Evolutionary conservation across 2,797 vertebrate species (phyloP).

Genomic region (Hypotaenidia okinawae): DNA sequence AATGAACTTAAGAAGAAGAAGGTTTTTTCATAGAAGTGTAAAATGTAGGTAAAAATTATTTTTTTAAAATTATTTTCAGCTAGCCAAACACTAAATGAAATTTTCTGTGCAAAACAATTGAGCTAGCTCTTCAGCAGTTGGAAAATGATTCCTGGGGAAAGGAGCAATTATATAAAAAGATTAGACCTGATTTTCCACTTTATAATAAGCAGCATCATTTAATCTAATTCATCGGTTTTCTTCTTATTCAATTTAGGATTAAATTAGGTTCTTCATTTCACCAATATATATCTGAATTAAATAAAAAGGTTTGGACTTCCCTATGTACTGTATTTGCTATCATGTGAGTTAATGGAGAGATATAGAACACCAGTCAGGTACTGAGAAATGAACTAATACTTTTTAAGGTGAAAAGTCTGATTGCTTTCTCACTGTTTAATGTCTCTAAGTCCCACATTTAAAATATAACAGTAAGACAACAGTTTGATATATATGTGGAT

Average conservation of each 20-base stretch:
- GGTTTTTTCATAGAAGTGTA: neutral
- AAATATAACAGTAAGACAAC: neutral
- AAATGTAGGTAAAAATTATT: neutral
- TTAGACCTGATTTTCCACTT: neutral
- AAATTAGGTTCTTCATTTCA: conserved; percentile 13
- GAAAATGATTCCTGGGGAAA: neutral
- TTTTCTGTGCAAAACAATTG: neutral
- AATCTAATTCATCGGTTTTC: neutral
- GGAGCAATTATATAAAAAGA: neutral
- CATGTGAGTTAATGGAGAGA: neutral
- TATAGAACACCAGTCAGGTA: neutral
- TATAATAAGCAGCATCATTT: neutral
- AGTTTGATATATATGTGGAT: neutral
- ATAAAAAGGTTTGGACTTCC: neutral
- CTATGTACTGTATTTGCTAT: neutral
- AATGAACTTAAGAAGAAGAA: neutral
- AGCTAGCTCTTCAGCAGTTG: neutral
- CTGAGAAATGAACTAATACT: neutral
- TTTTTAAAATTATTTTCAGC: neutral
- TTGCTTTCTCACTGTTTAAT: neutral
- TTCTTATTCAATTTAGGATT: neutral
- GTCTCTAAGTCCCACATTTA: neutral
- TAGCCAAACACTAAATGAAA: neutral
- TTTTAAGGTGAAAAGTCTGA: neutral
- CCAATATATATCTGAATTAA: neutral